Conservation (phyloP, 1,140 invertebrate species). For the Coelopa frigida region DNA sequence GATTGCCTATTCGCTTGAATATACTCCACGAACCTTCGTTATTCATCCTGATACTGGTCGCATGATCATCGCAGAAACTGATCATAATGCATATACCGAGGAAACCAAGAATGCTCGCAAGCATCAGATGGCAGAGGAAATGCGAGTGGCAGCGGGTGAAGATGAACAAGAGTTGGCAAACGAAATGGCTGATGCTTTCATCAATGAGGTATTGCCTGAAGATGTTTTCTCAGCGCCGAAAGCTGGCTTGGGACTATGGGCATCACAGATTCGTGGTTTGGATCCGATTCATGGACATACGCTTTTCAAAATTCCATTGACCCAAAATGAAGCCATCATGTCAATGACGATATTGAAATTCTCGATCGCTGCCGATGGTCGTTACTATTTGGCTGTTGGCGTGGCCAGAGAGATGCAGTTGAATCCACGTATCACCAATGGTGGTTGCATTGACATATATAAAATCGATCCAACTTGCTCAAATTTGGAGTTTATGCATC, state of each 20-base stretch:
- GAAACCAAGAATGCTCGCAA: slow-evolving; percentile 87
- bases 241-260: slow-evolving; percentile 95
- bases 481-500: slow-evolving; percentile 84
- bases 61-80: slow-evolving; percentile 89
- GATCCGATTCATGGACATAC: slow-evolving; percentile 79
- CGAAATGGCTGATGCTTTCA: slow-evolving; percentile 94
- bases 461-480: slow-evolving; percentile 62
- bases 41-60: slow-evolving; percentile 91
- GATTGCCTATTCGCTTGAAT: slow-evolving; percentile 82
- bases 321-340: slow-evolving; percentile 93
- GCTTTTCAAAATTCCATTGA: slow-evolving; percentile 70
- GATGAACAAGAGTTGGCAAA: slow-evolving; percentile 91
- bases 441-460: slow-evolving; percentile 32
- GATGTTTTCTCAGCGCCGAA: slow-evolving; percentile 91
- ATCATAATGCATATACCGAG: slow-evolving; percentile 98
- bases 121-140: slow-evolving; percentile 81
- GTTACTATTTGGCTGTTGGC: slow-evolving; percentile 56
- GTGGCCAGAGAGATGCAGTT: slow-evolving; percentile 86
- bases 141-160: slow-evolving; percentile 91
- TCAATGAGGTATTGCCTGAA: slow-evolving; percentile 92
- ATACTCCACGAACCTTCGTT: slow-evolving; percentile 92
- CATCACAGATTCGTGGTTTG: slow-evolving; percentile 86
- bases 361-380: slow-evolving; percentile 32
- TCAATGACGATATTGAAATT: slow-evolving; percentile 64
- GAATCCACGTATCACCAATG: slow-evolving; percentile 56